A percentile compares a stretch with the other conserved stretches of the same genome.
phyloP scores from a whole-genome alignment of 2,888 invertebrate genomes.

The Philaethria dido region DNA sequence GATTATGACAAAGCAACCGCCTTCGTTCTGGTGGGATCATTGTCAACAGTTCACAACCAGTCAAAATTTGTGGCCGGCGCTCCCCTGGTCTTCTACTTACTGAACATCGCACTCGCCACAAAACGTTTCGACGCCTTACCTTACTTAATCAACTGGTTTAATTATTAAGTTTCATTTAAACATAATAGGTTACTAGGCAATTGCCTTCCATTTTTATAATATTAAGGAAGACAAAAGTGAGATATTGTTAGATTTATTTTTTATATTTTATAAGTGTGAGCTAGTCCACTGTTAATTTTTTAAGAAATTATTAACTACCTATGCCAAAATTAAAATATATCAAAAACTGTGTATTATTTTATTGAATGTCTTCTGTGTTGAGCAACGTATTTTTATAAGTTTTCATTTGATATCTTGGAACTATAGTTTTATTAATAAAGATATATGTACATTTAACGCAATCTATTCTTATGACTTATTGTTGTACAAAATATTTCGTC shows the following conservation, averaged over 20 bases:
- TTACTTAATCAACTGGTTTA: constrained; percentile 56
- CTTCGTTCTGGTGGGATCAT: constrained; percentile 64
- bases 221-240: constrained; percentile 59
- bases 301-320: constrained; percentile 48
- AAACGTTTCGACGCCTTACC: constrained; percentile 47
- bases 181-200: constrained; percentile 39
- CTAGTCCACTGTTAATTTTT: constrained; percentile 67
- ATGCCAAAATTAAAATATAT: constrained; percentile 38
- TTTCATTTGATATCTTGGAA: not conserved
- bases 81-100: constrained; percentile 60
- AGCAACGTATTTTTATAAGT: not conserved
- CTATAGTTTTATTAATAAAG: too few relatives aligned
- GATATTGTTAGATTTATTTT: constrained; percentile 60
- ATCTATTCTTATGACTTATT: too few relatives aligned
- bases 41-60: constrained; percentile 50
- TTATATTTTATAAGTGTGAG: constrained; percentile 53
- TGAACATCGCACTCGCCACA: constrained; percentile 49
- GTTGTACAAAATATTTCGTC: too few relatives aligned
- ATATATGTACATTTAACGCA: too few relatives aligned
- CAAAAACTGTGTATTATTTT: constrained; percentile 6
- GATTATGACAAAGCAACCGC: constrained; percentile 71
- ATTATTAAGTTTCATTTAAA: constrained; percentile 12
- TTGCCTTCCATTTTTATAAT: constrained; percentile 57
- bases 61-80: constrained; percentile 50
- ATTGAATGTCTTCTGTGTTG: not conserved